A percentile compares a stretch with the other conserved stretches of the same genome.
These are phyloP conservation scores for Meandrina meandrites DNA, from an alignment of 92 coral and sea anemone species.

Conservation along the genomic window DNA sequence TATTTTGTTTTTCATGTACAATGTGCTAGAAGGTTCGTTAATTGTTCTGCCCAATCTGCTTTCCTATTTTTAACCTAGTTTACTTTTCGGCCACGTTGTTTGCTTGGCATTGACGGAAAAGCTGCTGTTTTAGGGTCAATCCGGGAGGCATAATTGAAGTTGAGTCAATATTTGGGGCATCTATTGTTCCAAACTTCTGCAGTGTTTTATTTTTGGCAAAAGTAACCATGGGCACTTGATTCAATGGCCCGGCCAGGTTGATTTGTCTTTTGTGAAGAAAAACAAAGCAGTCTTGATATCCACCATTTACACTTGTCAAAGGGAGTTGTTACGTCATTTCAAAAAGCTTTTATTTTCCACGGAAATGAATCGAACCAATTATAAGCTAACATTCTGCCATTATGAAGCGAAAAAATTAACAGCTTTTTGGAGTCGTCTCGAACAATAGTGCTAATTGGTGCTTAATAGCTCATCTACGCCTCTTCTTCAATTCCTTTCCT, in stretches of 20 bases:
- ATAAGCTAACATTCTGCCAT: conserved; percentile 9
- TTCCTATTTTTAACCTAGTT: conserved; percentile 19
- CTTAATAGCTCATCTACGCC: conserved; percentile 40
- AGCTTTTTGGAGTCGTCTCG: conserved; percentile 23
- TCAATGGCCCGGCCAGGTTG: conserved; percentile 6
- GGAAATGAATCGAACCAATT: conserved; percentile 29
- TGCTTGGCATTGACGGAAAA: neutral
- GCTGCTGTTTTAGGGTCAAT: conserved; percentile 30
- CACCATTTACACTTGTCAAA: conserved; percentile 21
- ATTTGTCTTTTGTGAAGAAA: conserved; percentile 31
- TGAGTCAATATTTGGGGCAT: conserved; percentile 30
- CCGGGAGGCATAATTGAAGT: conserved; percentile 43
- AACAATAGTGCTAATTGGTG: conserved; percentile 39
- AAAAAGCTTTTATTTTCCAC: conserved; percentile 1
- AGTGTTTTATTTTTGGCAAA: conserved; percentile 11
- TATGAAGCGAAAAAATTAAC: conserved; percentile 35
- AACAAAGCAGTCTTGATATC: neutral
- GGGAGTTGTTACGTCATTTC: conserved; percentile 15
- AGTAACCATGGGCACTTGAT: conserved; percentile 14
- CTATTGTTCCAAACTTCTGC: conserved; percentile 21
- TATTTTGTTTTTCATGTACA: neutral
- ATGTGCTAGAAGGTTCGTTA: neutral
- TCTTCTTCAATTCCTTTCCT: neutral
- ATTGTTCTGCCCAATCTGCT: neutral
- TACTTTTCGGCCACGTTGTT: conserved; percentile 17